Conservation (phyloP, 2,113 vertebrate genomes). For the Xyrauchen texanus region DNA sequence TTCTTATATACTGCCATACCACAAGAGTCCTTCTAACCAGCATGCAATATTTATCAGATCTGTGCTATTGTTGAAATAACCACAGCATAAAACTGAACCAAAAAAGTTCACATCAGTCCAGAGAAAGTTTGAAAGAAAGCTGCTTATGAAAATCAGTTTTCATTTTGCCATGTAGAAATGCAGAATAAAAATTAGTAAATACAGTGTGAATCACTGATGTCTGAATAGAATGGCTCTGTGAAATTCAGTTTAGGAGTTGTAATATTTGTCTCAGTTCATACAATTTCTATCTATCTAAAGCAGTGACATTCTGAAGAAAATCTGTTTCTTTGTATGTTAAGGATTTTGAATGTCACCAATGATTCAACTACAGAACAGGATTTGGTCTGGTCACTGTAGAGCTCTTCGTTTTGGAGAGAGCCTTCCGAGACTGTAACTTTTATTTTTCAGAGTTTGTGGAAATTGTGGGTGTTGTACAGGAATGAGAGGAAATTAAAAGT, state of each 20-base stretch:
- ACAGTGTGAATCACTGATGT: slow-evolving; percentile 7
- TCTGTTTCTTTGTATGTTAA: too few relatives aligned
- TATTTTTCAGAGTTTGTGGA: too few relatives aligned
- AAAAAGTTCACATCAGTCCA: slow-evolving; percentile 21
- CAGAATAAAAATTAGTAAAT: neutral
- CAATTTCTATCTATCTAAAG: neutral
- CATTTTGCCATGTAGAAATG: slow-evolving; percentile 8
- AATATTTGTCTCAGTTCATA: neutral
- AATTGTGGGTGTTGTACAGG: too few relatives aligned
- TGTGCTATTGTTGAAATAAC: slow-evolving; percentile 20
- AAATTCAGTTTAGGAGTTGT: neutral
- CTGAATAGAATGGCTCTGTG: neutral
- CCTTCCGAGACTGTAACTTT: too few relatives aligned
- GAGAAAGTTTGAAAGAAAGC: neutral
- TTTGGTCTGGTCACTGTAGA: too few relatives aligned
- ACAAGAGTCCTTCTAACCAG: slow-evolving; percentile 38
- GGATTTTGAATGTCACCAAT: too few relatives aligned
- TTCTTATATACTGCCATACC: slow-evolving; percentile 9
- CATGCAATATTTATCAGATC: slow-evolving; percentile 41
- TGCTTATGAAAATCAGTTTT: neutral
- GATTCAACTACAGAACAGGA: too few relatives aligned
- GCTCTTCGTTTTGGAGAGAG: too few relatives aligned
- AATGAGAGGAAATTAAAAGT: too few relatives aligned
- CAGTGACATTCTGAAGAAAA: too few relatives aligned
- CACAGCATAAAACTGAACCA: slow-evolving; percentile 11